A percentile compares a stretch with the other conserved stretches of the same genome.
Evolutionary conservation across 2,797 vertebrate species (phyloP).

Genomic region (Cirrhinus mrigala): DNA sequence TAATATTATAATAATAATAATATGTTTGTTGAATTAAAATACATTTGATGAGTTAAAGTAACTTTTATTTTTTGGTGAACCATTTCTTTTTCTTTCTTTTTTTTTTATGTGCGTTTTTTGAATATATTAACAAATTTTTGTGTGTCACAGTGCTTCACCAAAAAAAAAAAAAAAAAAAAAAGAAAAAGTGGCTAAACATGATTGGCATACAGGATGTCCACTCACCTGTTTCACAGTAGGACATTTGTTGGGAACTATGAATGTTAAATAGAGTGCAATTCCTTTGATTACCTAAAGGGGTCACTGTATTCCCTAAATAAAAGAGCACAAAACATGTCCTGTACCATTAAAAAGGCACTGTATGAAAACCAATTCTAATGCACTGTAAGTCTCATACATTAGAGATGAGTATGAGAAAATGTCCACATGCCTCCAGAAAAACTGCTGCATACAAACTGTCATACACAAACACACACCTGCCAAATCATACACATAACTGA

Average conservation of each 20-base stretch:
- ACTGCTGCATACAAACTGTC: not conserved
- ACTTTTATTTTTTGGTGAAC: no score
- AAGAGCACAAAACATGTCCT: not conserved
- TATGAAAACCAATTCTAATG: not conserved
- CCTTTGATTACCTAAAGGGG: slow-evolving; percentile 15
- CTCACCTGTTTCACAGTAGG: not conserved
- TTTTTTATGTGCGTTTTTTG: no score
- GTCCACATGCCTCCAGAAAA: not conserved
- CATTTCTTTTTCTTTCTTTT: no score
- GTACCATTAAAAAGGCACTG: not conserved
- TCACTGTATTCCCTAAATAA: slow-evolving; percentile 16
- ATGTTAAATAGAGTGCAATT: not conserved
- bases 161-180: no score
- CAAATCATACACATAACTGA: not conserved
- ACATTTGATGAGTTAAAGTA: no score
- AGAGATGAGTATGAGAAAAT: not conserved
- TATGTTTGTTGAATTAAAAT: no score
- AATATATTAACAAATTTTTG: not conserved
- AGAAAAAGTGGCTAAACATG: not conserved
- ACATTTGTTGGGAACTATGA: not conserved
- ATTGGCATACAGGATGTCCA: not conserved
- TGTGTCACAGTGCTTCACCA: not conserved
- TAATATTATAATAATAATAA: no score
- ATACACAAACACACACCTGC: not conserved
- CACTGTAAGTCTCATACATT: not conserved